These are phyloP conservation scores for Platichthys stellatus DNA, from an alignment of 2,113 vertebrate genomes.

Conservation along the genomic window DNA sequence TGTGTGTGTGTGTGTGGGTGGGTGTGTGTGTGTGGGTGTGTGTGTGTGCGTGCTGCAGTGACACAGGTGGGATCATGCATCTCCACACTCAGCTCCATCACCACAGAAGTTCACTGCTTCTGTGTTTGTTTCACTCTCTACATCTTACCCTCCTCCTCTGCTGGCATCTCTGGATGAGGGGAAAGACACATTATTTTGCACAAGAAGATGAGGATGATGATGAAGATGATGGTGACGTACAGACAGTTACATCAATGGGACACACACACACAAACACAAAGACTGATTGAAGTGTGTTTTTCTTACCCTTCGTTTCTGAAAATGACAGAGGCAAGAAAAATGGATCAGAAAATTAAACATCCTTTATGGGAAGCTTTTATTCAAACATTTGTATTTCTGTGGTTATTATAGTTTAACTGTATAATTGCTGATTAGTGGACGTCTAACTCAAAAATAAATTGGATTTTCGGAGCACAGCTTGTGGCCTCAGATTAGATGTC, in stretches of 20 bases:
- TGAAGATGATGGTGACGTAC: not conserved
- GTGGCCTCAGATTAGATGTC: slow-evolving; percentile 39
- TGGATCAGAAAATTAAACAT: slow-evolving; percentile 7
- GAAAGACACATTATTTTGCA: slow-evolving; percentile 37
- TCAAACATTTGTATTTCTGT: slow-evolving; percentile 11
- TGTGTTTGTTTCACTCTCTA: slow-evolving; percentile 52
- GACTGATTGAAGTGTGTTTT: not conserved
- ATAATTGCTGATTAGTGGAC: slow-evolving; percentile 19
- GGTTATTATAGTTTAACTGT: slow-evolving; percentile 4
- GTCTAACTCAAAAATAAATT: slow-evolving; percentile 32
- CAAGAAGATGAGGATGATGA: not conserved
- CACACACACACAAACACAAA: slow-evolving; percentile 26
- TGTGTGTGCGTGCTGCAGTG: slow-evolving; percentile 3
- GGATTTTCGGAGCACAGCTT: slow-evolving; percentile 34
- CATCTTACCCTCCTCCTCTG: slow-evolving; percentile 73
- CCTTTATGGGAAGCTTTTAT: not conserved
- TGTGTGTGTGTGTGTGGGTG: slow-evolving; percentile 15
- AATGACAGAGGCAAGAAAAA: slow-evolving; percentile 16
- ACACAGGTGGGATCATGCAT: slow-evolving; percentile 48
- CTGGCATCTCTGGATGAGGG: slow-evolving; percentile 58
- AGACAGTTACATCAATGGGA: slow-evolving; percentile 12
- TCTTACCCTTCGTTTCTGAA: slow-evolving; percentile 68
- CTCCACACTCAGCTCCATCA: slow-evolving; percentile 61
- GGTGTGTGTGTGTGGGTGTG: slow-evolving; percentile 28
- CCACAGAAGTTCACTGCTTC: slow-evolving; percentile 67